Conservation (phyloP, 2,888 invertebrate species). For the Hecatera dysodea region DNA sequence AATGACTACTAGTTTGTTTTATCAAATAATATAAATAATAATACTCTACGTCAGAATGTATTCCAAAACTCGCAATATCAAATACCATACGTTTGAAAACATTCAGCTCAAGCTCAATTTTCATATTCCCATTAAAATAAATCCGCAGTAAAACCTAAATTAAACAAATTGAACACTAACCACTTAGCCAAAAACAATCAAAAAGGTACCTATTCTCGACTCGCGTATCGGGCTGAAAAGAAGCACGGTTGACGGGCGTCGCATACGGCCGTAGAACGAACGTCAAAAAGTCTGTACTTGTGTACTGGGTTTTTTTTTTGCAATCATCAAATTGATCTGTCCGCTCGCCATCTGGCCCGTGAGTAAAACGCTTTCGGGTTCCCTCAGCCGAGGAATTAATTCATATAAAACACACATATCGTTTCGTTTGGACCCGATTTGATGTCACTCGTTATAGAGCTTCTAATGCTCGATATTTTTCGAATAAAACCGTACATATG, state of each 20-base stretch:
- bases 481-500: no score
- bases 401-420: slow-evolving; percentile 89
- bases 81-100: background rate
- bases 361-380: slow-evolving; percentile 87
- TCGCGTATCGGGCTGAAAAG: slow-evolving; percentile 72
- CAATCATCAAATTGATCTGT: slow-evolving; percentile 91
- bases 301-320: slow-evolving; percentile 83
- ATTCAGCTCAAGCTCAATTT: background rate
- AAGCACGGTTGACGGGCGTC: slow-evolving; percentile 71
- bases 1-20: background rate
- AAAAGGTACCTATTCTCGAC: slow-evolving; percentile 58
- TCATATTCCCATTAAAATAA: background rate
- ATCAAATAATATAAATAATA: background rate
- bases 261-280: slow-evolving; percentile 78
- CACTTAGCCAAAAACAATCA: slow-evolving; percentile 62
- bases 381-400: slow-evolving; percentile 89
- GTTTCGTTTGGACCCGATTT: slow-evolving; percentile 72
- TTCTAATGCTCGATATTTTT: slow-evolving; percentile 54
- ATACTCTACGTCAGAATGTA: background rate
- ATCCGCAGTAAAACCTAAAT: slow-evolving; percentile 15
- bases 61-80: background rate
- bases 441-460: slow-evolving; percentile 63
- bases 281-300: slow-evolving; percentile 86
- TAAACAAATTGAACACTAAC: slow-evolving; percentile 40
- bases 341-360: slow-evolving; percentile 90